Evolutionary conservation across 2,797 vertebrate genomes (phyloP).

Genomic region (Falco naumanni): DNA sequence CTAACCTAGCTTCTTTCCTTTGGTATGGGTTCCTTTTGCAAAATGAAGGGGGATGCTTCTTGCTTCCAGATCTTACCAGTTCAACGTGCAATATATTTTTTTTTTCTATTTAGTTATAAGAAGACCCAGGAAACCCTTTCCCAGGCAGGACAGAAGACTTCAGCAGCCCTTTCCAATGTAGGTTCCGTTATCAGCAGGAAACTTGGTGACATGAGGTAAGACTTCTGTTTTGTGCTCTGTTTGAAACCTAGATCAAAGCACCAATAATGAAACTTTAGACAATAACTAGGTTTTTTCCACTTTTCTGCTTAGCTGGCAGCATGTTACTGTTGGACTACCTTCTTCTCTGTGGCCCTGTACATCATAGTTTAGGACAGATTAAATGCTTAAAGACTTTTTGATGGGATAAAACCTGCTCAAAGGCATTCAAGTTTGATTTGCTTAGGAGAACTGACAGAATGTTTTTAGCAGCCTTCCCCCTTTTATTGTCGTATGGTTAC

Average conservation of each 20-base stretch:
- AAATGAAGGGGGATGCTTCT: background rate
- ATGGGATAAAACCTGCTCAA: background rate
- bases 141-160: conserved; percentile 93
- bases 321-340: background rate
- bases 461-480: background rate
- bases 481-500: background rate
- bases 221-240: background rate
- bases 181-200: conserved; percentile 88
- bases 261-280: background rate
- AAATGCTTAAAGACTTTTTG: background rate
- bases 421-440: background rate
- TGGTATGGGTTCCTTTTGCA: background rate
- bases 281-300: background rate
- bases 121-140: conserved; percentile 97
- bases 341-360: background rate
- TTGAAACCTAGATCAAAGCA: no score
- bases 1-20: background rate
- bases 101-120: conserved; percentile 85
- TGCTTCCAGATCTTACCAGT: background rate
- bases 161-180: conserved; percentile 88
- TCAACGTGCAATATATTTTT: background rate
- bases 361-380: background rate
- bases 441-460: background rate
- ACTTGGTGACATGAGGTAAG: conserved; percentile 95
- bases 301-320: conserved; percentile 5